These are phyloP conservation scores for Columba guinea DNA, from an alignment of 2,797 vertebrate genomes.

Conservation along the genomic window DNA sequence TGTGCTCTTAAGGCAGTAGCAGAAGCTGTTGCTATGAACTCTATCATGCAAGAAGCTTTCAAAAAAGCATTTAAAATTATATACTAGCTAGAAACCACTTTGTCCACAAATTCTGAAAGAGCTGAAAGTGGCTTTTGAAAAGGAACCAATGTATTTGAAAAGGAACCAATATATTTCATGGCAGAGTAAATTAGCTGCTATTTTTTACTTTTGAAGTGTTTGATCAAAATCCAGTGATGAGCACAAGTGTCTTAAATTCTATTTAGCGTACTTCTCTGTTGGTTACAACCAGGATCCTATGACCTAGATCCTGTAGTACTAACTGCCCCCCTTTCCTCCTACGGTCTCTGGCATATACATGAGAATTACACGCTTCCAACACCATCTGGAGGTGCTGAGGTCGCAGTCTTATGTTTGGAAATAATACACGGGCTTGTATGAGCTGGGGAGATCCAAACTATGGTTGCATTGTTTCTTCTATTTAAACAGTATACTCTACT, in stretches of 20 bases:
- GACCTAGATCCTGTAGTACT: neutral
- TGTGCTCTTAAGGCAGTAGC: constrained; percentile 28
- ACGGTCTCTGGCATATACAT: neutral
- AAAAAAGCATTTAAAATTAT: constrained; percentile 55
- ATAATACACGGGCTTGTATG: neutral
- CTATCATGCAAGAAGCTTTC: constrained; percentile 60
- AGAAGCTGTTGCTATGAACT: constrained; percentile 44
- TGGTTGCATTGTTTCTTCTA: neutral
- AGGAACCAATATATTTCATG: constrained; percentile 30
- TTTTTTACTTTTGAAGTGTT: constrained; percentile 43
- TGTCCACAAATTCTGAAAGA: constrained; percentile 55
- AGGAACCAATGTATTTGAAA: constrained; percentile 22
- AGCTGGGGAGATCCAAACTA: neutral
- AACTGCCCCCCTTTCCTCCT: neutral
- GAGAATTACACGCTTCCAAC: fast-evolving
- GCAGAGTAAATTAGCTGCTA: constrained; percentile 29
- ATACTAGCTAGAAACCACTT: constrained; percentile 52
- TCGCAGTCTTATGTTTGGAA: neutral
- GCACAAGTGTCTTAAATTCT: constrained; percentile 23
- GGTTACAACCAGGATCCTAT: neutral
- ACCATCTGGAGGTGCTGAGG: neutral
- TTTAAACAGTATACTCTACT: neutral
- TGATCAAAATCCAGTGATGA: constrained; percentile 21
- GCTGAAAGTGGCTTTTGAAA: constrained; percentile 53
- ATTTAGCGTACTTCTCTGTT: neutral